Evolutionary conservation across 2,888 invertebrate genomes (phyloP).

Genomic region (Leucophenga montana): DNA sequence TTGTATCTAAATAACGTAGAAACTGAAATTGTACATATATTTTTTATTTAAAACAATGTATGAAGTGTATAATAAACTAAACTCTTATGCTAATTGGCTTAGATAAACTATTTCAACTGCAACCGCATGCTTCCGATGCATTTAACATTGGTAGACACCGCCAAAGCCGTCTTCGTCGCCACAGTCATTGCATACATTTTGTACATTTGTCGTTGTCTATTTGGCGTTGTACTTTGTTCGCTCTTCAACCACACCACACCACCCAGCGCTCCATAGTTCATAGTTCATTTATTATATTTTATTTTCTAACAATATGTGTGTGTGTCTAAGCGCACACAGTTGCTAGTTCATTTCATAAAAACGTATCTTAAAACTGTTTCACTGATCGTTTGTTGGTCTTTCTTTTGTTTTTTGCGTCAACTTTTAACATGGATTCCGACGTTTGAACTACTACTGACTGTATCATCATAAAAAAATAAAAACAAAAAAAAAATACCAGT

Average conservation of each 20-base stretch:
- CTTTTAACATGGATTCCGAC: constrained; percentile 12
- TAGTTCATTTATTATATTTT: constrained; percentile 30
- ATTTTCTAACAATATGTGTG: constrained; percentile 41
- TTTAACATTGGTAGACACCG: too few species aligned
- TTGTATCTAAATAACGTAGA: too few species aligned
- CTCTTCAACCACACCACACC: constrained; percentile 5
- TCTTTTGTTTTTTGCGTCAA: constrained; percentile 41
- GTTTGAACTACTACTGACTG: too few species aligned
- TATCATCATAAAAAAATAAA: too few species aligned
- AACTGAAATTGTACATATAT: too few species aligned
- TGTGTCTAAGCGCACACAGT: not conserved
- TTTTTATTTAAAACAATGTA: too few species aligned
- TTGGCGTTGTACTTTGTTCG: not conserved
- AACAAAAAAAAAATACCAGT: constrained; percentile 38
- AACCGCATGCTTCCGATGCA: too few species aligned
- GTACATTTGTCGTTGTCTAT: constrained; percentile 20
- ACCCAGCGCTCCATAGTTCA: constrained; percentile 1
- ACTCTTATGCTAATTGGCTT: too few species aligned
- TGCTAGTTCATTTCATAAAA: too few species aligned
- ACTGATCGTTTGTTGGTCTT: constrained; percentile 39
- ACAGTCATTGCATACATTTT: constrained; percentile 6
- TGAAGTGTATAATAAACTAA: too few species aligned
- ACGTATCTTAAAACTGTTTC: constrained; percentile 47
- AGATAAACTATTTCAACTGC: too few species aligned
- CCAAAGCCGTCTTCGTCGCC: too few species aligned